Percentiles rank a stretch among this genome's conserved stretches.
Evolutionary conservation across 2,797 vertebrate genomes (phyloP).

Genomic region (Cynopterus sphinx): DNA sequence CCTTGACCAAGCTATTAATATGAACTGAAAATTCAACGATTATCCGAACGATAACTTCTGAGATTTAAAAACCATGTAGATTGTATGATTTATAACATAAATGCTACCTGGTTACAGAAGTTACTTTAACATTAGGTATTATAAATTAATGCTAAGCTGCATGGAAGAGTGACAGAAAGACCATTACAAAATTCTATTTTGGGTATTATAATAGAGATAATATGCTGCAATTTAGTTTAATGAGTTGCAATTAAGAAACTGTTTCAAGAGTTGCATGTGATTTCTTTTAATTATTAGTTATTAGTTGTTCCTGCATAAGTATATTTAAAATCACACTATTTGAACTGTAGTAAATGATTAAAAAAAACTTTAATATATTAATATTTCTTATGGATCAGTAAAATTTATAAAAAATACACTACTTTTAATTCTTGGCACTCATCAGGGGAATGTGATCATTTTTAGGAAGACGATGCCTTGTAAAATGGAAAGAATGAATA

Average conservation of each 20-base stretch:
- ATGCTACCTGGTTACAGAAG: conserved; percentile 72
- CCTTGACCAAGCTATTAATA: conserved; percentile 62
- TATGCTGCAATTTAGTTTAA: conserved; percentile 86
- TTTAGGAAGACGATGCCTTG: conserved; percentile 45
- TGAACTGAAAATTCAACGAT: conserved; percentile 61
- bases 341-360: conserved; percentile 74
- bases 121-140: conserved; percentile 79
- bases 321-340: conserved; percentile 82
- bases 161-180: conserved; percentile 83
- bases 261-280: conserved; percentile 82
- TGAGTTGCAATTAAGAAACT: conserved; percentile 86
- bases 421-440: conserved; percentile 19
- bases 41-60: conserved; percentile 59
- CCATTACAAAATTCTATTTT: conserved; percentile 85
- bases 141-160: conserved; percentile 76
- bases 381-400: conserved; percentile 37
- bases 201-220: conserved; percentile 85
- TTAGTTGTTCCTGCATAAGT: conserved; percentile 83
- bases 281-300: conserved; percentile 87
- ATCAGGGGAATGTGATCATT: background rate
- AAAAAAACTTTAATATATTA: conserved; percentile 73
- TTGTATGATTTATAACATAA: conserved; percentile 63
- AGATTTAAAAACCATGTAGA: conserved; percentile 68
- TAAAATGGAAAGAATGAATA: background rate
- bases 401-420: conserved; percentile 10